Evolutionary conservation across 1,140 invertebrate genomes (phyloP).

Genomic region (Apis mellifera): DNA sequence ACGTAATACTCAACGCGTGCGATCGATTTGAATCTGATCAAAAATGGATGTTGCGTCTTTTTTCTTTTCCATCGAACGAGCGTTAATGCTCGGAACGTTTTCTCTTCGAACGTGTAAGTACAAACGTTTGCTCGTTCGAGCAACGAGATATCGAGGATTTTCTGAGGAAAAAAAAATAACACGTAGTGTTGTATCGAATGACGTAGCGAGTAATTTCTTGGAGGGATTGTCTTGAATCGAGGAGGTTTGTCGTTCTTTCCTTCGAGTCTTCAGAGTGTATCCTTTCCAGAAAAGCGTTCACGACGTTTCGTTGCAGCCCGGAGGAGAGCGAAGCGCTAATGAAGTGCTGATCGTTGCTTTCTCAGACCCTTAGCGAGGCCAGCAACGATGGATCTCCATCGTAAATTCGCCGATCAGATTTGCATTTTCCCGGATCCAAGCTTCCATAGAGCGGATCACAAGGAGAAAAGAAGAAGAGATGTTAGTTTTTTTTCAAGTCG

Average conservation of each 20-base stretch:
- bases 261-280: constrained; percentile 7
- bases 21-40: constrained; percentile 6
- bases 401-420: background rate
- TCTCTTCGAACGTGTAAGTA: rapidly evolving
- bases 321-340: background rate
- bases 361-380: constrained; percentile 4
- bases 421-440: background rate
- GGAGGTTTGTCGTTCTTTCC: background rate
- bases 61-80: background rate
- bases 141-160: too few species aligned
- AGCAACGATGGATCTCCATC: background rate
- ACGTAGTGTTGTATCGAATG: too few species aligned
- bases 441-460: background rate
- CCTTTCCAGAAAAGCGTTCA: background rate
- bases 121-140: too few species aligned
- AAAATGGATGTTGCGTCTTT: background rate
- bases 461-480: background rate
- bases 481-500: too few species aligned
- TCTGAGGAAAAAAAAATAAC: too few species aligned
- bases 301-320: background rate
- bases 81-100: background rate
- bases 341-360: constrained; percentile 7
- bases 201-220: background rate
- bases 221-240: background rate
- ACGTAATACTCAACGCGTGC: background rate